These are phyloP conservation scores for Plumapathes pennacea DNA, from an alignment of 92 coral and sea anemone species.

Conservation along the genomic window DNA sequence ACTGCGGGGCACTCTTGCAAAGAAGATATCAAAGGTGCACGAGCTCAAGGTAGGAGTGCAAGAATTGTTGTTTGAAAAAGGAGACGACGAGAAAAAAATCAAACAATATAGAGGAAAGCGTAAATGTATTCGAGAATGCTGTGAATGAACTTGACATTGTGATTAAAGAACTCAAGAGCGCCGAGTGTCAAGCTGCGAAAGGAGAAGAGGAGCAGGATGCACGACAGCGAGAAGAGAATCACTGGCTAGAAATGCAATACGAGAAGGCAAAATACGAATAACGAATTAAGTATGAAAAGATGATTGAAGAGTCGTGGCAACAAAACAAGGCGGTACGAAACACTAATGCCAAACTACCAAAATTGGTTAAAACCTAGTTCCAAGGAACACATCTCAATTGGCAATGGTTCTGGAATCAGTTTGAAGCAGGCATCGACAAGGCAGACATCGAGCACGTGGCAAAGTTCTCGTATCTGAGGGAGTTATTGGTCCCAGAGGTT, in stretches of 20 bases:
- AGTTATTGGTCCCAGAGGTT: conserved; percentile 28
- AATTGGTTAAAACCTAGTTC: conserved; percentile 41
- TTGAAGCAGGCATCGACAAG: conserved; percentile 28
- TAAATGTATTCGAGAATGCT: conserved; percentile 8
- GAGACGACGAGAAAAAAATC: conserved; percentile 3
- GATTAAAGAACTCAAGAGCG: conserved; percentile 1
- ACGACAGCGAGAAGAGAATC: background rate
- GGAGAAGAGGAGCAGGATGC: conserved; percentile 3
- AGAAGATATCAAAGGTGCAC: conserved; percentile 1
- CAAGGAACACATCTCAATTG: conserved; percentile 41
- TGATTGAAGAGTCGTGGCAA: background rate
- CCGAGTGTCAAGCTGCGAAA: background rate
- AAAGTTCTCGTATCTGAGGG: conserved; percentile 40
- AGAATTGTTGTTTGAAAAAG: conserved; percentile 1
- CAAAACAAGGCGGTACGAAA: background rate
- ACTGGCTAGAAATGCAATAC: background rate
- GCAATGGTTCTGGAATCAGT: conserved; percentile 48
- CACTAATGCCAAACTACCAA: conserved; percentile 29
- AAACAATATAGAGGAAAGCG: background rate
- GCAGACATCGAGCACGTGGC: conserved; percentile 25
- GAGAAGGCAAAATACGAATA: conserved; percentile 4
- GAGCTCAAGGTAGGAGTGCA: conserved; percentile 4
- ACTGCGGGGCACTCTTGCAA: conserved; percentile 1
- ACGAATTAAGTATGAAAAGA: background rate
- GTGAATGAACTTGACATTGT: background rate